Percentiles rank a stretch among this genome's conserved stretches.
Conservation (phyloP, 2,113 vertebrate species). For the Taurulus bubalis region DNA sequence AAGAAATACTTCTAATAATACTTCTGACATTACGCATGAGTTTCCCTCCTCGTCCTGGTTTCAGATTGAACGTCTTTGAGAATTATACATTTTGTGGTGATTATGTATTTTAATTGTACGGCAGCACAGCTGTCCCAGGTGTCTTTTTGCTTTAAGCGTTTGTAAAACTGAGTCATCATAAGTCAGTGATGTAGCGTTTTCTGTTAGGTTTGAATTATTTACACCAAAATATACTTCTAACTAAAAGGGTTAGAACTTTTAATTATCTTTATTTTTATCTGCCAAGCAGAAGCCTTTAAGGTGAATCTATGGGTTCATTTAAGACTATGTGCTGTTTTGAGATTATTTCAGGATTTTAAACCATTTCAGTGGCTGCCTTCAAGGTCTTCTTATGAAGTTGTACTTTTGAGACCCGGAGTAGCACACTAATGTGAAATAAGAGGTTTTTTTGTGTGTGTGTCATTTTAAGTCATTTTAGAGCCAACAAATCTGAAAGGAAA, state of each 20-base stretch:
- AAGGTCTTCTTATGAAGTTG: conserved; percentile 12
- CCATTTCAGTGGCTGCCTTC: conserved; percentile 43
- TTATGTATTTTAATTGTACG: conserved; percentile 51
- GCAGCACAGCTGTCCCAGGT: conserved; percentile 75
- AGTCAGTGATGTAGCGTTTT: conserved; percentile 43
- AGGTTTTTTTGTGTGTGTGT: conserved; percentile 3
- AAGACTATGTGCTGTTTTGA: conserved; percentile 50
- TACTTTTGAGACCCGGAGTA: conserved; percentile 14
- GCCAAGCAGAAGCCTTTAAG: conserved; percentile 79
- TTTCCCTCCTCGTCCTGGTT: conserved; percentile 7
- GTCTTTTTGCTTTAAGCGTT: conserved; percentile 73
- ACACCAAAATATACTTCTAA: conserved; percentile 48
- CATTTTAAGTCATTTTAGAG: conserved; percentile 3
- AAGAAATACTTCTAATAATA: conserved; percentile 4
- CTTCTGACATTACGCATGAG: background rate
- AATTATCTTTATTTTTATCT: conserved; percentile 57
- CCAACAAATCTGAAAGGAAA: conserved; percentile 20
- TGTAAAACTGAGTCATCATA: conserved; percentile 47
- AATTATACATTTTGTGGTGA: conserved; percentile 13
- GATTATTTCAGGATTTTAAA: conserved; percentile 68
- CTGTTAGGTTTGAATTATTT: conserved; percentile 52
- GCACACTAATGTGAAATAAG: conserved; percentile 15
- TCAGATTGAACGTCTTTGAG: conserved; percentile 32
- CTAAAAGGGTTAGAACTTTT: conserved; percentile 6
- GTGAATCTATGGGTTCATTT: conserved; percentile 56